Evolutionary conservation across 1,140 invertebrate species (phyloP), one percentile per base, ranked within the genome.

Genomic region (Neodiprion fabricii): DNA sequence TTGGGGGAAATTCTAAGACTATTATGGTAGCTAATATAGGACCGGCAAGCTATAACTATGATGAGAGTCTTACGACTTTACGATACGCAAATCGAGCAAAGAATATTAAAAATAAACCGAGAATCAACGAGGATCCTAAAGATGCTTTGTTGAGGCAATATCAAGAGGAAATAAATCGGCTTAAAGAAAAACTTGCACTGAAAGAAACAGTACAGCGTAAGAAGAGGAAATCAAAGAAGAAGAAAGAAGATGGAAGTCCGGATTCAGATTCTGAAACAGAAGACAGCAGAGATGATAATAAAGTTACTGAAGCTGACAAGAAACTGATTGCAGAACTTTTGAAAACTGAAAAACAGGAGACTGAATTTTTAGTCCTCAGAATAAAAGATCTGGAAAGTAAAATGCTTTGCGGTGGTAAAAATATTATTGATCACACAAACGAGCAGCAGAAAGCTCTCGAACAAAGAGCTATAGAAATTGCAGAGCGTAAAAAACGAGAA

Each of bases 101-200:
- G 89, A 97, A 96, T 81, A 99, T 99, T 72, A 95, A 98, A 87
- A 99, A 99, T 87, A 95, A 95, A 78, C 98, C 97, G 17, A 93
- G 95, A 77, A 96, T 99, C 75, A 99, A 99, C 89, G 98, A 99
- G 85, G 98, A 99, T 89, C 97, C 98, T 0, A 99, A 99, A 83
- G 98, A 99, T 89, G 98, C 98, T 0, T 86, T 99, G 14, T 91
- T 99, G 48, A 92, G 97, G 72, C 94, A 97, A 83, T 99, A 98
- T 86, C 98, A 99, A 87, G 93, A 96, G 83, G 98, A 99, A 89
- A 99, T 99, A 79, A 95, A 96, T 75, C 93, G 96, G n/a, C 89
- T 99, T 8, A 93, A 93, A 73, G 94, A 95, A 79, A 96, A 98
- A 83, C 87, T 99, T 23, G 94, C 94, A 11, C 88, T 89, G 8